Evolutionary conservation across 1,140 invertebrate species (phyloP).

Genomic region (Zaprionus tsacasi): DNA sequence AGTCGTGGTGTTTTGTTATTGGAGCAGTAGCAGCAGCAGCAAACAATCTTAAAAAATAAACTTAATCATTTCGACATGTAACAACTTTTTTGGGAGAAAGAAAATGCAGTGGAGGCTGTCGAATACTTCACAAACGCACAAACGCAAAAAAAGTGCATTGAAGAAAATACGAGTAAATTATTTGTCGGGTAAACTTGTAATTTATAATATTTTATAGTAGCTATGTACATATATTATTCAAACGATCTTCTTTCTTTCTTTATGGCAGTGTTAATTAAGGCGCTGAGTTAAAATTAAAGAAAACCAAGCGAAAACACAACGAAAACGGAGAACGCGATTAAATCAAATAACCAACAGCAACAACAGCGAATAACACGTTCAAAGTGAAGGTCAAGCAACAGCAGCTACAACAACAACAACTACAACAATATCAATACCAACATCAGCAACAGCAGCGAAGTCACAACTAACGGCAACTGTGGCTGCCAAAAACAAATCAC

Average conservation of each 20-base stretch:
- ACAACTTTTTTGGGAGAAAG: slow-evolving; percentile 23
- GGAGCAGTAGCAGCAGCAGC: slow-evolving; percentile 57
- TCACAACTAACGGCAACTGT: slow-evolving; percentile 56
- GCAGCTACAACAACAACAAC: slow-evolving; percentile 51
- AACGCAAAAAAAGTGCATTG: slow-evolving; percentile 50
- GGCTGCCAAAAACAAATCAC: slow-evolving; percentile 56
- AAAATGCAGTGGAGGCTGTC: slow-evolving; percentile 49
- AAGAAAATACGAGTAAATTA: slow-evolving; percentile 5
- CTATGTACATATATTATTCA: slow-evolving; percentile 11
- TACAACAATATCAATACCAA: slow-evolving; percentile 42
- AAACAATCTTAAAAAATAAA: slow-evolving; percentile 77
- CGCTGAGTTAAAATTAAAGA: slow-evolving; percentile 55
- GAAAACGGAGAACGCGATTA: slow-evolving; percentile 52
- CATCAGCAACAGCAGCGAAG: slow-evolving; percentile 57
- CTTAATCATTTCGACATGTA: slow-evolving; percentile 25
- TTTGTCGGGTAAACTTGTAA: slow-evolving; percentile 19
- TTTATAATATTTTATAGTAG: neutral
- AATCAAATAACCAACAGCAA: slow-evolving; percentile 46
- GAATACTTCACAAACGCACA: slow-evolving; percentile 19
- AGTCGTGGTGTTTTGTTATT: slow-evolving; percentile 79
- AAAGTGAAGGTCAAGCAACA: slow-evolving; percentile 64
- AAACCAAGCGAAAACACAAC: slow-evolving; percentile 35
- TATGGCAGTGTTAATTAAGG: slow-evolving; percentile 41
- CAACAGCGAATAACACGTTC: slow-evolving; percentile 57
- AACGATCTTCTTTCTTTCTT: slow-evolving; percentile 14